These are phyloP conservation scores for Steinernema scapterisci DNA, from an alignment of 2,888 invertebrate species.

Conservation along the genomic window DNA sequence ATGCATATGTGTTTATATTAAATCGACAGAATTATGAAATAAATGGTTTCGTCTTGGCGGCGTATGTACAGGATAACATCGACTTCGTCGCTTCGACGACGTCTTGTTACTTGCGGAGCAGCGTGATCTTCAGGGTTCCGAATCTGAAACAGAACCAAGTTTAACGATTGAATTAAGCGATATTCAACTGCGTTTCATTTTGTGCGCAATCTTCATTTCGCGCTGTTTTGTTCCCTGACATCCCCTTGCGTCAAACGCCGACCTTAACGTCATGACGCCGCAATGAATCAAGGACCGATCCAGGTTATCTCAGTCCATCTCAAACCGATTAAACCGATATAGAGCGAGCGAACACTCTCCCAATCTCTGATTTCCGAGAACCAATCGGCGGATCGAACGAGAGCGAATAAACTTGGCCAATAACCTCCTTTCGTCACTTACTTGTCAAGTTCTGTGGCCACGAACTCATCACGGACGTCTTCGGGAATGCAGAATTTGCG, in stretches of 20 bases:
- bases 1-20: constrained; percentile 22
- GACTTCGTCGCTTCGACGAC: too few relatives aligned
- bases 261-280: too few relatives aligned
- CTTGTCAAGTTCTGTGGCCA: constrained; percentile 38
- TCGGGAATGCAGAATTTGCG: constrained; percentile 37
- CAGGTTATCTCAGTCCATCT: too few relatives aligned
- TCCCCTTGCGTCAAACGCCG: too few relatives aligned
- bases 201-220: too few relatives aligned
- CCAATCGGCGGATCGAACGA: constrained; percentile 2
- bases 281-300: too few relatives aligned
- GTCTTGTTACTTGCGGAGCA: constrained; percentile 35
- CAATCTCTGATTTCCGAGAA: neutral
- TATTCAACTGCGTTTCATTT: neutral
- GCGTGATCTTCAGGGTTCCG: constrained; percentile 36
- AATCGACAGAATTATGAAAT: constrained; percentile 22
- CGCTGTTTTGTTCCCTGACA: too few relatives aligned
- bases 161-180: neutral
- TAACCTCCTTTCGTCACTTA: constrained; percentile 11
- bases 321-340: too few relatives aligned
- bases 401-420: neutral
- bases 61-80: constrained; percentile 6
- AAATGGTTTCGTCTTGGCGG: neutral
- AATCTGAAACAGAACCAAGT: constrained; percentile 21
- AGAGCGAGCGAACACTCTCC: neutral
- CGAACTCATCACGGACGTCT: constrained; percentile 36